phyloP scores from a whole-genome alignment of 2,113 vertebrate genomes.

The Cyphomyrus discorhynchus region DNA sequence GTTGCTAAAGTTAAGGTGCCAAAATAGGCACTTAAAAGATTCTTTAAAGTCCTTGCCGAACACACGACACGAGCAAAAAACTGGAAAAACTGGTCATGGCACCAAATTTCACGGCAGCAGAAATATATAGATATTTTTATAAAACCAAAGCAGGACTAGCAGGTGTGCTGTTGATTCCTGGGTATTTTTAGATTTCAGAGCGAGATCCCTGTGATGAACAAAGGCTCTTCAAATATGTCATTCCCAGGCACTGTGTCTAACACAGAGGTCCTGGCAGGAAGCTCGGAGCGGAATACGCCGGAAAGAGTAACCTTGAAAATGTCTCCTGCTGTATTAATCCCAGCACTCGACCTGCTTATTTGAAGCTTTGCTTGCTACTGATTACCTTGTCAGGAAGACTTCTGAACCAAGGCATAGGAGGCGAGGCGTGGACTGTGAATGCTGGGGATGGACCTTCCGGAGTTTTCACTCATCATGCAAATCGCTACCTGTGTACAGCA shows the following conservation, averaged over 20 bases:
- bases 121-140: not conserved
- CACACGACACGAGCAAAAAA: not conserved
- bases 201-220: constrained; percentile 30
- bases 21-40: not conserved
- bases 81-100: not conserved
- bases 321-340: constrained; percentile 49
- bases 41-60: not conserved
- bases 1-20: not conserved
- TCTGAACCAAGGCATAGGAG: constrained; percentile 23
- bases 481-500: constrained; percentile 36
- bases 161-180: constrained; percentile 25
- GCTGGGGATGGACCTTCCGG: constrained; percentile 24
- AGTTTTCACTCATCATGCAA: constrained; percentile 37
- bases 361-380: constrained; percentile 44
- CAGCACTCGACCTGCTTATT: constrained; percentile 42
- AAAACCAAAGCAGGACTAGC: not conserved
- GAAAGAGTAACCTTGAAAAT: constrained; percentile 59
- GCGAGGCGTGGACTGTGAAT: constrained; percentile 27
- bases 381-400: constrained; percentile 52
- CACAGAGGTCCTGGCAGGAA: constrained; percentile 23
- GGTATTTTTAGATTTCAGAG: constrained; percentile 30
- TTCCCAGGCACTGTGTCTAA: constrained; percentile 21
- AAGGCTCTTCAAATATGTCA: constrained; percentile 31
- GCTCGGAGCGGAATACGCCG: constrained; percentile 30
- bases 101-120: not conserved